Evolutionary conservation across 2,113 vertebrate species (phyloP).

Genomic region (Edolisoma coerulescens): DNA sequence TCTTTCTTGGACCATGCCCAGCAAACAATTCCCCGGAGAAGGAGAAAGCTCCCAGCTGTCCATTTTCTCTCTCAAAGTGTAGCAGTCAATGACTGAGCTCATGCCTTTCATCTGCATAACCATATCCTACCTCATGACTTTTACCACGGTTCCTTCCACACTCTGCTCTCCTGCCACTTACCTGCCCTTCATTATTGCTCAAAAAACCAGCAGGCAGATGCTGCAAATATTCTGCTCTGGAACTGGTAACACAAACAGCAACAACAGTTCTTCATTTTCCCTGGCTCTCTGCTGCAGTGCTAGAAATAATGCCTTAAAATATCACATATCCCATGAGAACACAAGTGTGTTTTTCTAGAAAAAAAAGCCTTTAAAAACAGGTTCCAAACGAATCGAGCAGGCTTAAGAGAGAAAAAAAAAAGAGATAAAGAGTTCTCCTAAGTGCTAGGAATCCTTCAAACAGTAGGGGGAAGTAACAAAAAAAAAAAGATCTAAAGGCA

Average conservation of each 20-base stretch:
- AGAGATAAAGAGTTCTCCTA: background rate
- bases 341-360: background rate
- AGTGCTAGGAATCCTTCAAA: background rate
- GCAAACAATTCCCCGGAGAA: background rate
- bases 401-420: background rate
- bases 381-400: background rate
- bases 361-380: background rate
- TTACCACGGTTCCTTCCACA: background rate
- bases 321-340: accelerated
- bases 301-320: background rate
- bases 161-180: background rate
- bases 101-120: background rate
- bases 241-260: background rate
- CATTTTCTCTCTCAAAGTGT: background rate
- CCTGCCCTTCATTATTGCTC: background rate
- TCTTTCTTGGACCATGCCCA: background rate
- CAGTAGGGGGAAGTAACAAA: background rate
- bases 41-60: background rate
- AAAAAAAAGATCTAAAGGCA: background rate
- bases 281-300: background rate
- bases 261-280: background rate
- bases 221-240: background rate
- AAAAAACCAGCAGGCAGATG: background rate
- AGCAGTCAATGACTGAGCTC: background rate
- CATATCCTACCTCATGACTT: background rate